These are phyloP conservation scores for Coendou prehensilis DNA, from an alignment of 2,797 vertebrate genomes.

Conservation along the genomic window DNA sequence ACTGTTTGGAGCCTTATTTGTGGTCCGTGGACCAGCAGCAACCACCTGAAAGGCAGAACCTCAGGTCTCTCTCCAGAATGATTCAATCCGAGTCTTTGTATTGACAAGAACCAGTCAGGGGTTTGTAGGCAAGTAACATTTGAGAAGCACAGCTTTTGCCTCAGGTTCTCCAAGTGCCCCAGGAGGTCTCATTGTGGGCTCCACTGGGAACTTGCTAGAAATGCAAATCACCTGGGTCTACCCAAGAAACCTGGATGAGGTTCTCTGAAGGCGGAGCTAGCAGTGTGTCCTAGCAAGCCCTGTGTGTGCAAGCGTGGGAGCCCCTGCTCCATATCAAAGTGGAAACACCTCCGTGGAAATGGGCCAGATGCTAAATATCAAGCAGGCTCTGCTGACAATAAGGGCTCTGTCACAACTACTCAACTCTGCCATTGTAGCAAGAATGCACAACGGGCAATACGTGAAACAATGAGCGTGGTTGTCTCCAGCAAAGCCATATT, in stretches of 20 bases:
- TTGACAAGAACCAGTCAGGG: not conserved
- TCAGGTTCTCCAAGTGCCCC: not conserved
- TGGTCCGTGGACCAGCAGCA: not conserved
- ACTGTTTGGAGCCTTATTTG: not conserved
- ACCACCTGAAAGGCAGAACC: not conserved
- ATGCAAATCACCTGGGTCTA: not conserved
- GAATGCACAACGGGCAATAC: not conserved
- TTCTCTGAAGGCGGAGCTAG: not conserved
- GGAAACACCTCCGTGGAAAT: not conserved
- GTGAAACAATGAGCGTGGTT: rapidly evolving
- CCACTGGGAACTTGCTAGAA: not conserved
- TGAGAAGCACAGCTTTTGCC: not conserved
- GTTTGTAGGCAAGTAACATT: not conserved
- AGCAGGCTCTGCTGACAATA: not conserved
- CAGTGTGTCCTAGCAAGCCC: not conserved
- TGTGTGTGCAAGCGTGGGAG: not conserved
- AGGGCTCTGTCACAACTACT: not conserved
- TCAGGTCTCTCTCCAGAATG: not conserved
- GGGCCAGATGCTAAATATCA: not conserved
- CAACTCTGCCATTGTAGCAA: not conserved
- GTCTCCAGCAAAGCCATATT: not conserved
- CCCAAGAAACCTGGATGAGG: not conserved
- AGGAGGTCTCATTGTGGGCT: not conserved
- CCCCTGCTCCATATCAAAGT: not conserved
- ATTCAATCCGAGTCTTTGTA: not conserved